phyloP scores from a whole-genome alignment of 1,140 invertebrate genomes.

The Spodoptera litura region DNA sequence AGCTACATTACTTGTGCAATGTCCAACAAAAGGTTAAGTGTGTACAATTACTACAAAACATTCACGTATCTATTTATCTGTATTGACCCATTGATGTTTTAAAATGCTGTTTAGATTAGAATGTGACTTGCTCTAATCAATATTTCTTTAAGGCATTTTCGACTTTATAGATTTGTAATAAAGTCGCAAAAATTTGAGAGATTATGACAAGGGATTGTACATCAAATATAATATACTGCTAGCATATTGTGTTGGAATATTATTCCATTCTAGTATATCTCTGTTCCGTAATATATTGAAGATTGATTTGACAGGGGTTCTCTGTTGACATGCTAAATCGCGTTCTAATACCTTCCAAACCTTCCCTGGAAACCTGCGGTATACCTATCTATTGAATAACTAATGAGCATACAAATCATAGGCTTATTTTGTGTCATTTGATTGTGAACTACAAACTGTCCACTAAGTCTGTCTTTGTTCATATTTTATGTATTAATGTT shows the following conservation, averaged over 20 bases:
- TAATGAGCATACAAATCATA: slow-evolving; percentile 27
- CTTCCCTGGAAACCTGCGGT: background rate
- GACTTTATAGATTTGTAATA: too few relatives aligned
- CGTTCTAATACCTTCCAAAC: slow-evolving; percentile 16
- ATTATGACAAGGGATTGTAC: too few relatives aligned
- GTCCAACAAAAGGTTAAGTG: too few relatives aligned
- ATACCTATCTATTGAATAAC: slow-evolving; percentile 9
- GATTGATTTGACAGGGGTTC: slow-evolving; percentile 19
- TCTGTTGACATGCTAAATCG: slow-evolving; percentile 26
- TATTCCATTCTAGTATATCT: background rate
- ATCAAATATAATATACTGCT: too few relatives aligned
- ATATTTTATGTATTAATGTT: slow-evolving; percentile 6
- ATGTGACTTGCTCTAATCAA: too few relatives aligned
- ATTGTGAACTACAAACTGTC: background rate
- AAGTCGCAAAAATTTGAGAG: too few relatives aligned
- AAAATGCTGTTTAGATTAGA: too few relatives aligned
- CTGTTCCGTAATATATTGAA: background rate
- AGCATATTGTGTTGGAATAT: background rate
- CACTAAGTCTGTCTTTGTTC: background rate
- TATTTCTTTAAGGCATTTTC: too few relatives aligned
- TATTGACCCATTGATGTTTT: too few relatives aligned
- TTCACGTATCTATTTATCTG: too few relatives aligned
- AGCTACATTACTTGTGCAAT: too few relatives aligned
- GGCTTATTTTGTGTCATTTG: slow-evolving; percentile 24
- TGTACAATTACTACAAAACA: too few relatives aligned